Conservation (phyloP, 2,797 vertebrate species). For the Macroramphosus scolopax region DNA sequence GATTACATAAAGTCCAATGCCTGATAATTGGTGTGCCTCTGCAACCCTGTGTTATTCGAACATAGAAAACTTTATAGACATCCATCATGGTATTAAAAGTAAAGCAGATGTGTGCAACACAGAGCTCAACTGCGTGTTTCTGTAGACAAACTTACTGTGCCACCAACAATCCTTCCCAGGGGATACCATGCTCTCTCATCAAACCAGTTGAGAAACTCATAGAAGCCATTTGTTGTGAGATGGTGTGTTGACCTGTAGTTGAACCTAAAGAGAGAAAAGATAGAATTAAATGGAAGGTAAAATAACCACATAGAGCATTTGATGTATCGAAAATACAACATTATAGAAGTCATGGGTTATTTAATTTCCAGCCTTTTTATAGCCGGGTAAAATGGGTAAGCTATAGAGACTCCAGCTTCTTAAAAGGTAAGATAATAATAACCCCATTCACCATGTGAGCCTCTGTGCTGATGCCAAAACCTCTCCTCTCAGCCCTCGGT, state of each 20-base stretch:
- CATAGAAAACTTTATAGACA: too few species aligned
- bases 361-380: conserved; percentile 40
- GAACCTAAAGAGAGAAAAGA: conserved; percentile 80
- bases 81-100: conserved; percentile 5
- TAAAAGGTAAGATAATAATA: conserved; percentile 31
- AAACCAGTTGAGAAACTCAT: conserved; percentile 99
- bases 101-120: not conserved
- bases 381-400: conserved; percentile 18
- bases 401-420: conserved; percentile 24
- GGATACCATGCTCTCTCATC: conserved; percentile 99
- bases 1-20: too few species aligned
- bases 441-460: conserved; percentile 21
- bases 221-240: conserved; percentile 96
- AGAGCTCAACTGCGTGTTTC: not conserved
- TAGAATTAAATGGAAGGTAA: conserved; percentile 16
- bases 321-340: too few species aligned
- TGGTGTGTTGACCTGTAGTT: conserved; percentile 99
- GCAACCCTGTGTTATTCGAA: too few species aligned
- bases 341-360: not conserved
- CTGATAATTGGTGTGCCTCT: too few species aligned
- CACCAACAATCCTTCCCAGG: conserved; percentile 95
- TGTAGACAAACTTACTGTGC: conserved; percentile 86
- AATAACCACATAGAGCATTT: conserved; percentile 1
- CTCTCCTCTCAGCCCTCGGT: conserved; percentile 40
- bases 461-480: conserved; percentile 45